These are phyloP conservation scores for Drosophila limbata DNA, from an alignment of 2,888 invertebrate species.

Conservation along the genomic window DNA sequence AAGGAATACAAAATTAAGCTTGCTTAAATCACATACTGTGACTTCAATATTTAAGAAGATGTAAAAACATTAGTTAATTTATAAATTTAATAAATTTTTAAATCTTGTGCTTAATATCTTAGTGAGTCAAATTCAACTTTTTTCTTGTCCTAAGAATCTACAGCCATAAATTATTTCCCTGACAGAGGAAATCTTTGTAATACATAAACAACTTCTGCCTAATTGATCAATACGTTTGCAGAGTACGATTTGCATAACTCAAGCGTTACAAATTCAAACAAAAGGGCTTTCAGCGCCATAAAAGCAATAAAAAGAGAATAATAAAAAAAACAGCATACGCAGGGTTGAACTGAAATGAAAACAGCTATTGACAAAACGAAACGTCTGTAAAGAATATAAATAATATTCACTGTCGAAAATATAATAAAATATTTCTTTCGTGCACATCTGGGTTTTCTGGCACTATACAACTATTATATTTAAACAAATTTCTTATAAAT, in stretches of 20 bases:
- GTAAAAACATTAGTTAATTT: not conserved
- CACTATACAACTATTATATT: not conserved
- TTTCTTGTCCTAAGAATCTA: slow-evolving; percentile 6
- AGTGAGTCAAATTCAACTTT: not conserved
- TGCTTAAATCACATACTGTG: not conserved
- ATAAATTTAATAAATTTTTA: too few species aligned
- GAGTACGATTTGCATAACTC: slow-evolving; percentile 65
- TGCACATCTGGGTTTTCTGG: too few species aligned
- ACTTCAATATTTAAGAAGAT: not conserved
- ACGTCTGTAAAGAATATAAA: not conserved
- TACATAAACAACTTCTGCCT: slow-evolving; percentile 68
- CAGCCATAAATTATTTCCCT: slow-evolving; percentile 24
- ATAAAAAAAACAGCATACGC: slow-evolving; percentile 31
- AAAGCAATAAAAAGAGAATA: slow-evolving; percentile 40
- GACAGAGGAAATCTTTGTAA: slow-evolving; percentile 31
- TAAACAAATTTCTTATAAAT: too few species aligned
- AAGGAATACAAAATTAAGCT: not conserved
- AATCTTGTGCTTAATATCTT: too few species aligned
- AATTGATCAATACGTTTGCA: slow-evolving; percentile 73
- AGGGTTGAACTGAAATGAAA: slow-evolving; percentile 33
- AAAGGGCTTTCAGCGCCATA: slow-evolving; percentile 76
- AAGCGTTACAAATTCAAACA: slow-evolving; percentile 49
- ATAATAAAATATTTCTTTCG: too few species aligned
- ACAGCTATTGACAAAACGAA: slow-evolving; percentile 11
- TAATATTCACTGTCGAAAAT: not conserved